Percentiles rank a stretch among this genome's conserved stretches.
phyloP scores from a whole-genome alignment of 2,888 invertebrate species.

The Acrobasis repandana region DNA sequence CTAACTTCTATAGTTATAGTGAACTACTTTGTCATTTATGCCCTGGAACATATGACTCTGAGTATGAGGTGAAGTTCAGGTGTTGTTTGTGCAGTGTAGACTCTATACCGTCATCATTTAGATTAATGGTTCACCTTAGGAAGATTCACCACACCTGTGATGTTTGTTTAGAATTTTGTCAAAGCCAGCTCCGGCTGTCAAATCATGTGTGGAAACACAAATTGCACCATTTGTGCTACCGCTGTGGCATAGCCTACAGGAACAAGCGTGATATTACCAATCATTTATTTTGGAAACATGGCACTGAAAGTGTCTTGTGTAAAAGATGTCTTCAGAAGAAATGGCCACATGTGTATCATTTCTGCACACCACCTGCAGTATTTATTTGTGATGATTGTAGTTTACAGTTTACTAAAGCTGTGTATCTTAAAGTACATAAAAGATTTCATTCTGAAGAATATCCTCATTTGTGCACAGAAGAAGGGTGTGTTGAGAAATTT shows the following conservation, averaged over 20 bases:
- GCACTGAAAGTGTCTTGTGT: constrained; percentile 93
- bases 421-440: constrained; percentile 92
- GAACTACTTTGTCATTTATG: constrained; percentile 94
- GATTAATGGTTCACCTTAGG: constrained; percentile 93
- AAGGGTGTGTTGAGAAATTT: constrained; percentile 88
- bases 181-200: constrained; percentile 90
- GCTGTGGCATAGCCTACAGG: constrained; percentile 93
- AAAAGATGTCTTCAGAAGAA: constrained; percentile 94
- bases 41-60: constrained; percentile 88
- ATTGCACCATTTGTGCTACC: constrained; percentile 92
- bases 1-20: constrained; percentile 93
- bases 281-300: constrained; percentile 96
- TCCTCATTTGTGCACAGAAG: constrained; percentile 88
- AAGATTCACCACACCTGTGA: constrained; percentile 94
- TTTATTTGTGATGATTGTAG: constrained; percentile 93
- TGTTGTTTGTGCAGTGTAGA: constrained; percentile 92
- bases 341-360: constrained; percentile 96
- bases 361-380: constrained; percentile 90
- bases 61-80: constrained; percentile 87
- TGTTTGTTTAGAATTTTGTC: constrained; percentile 92
- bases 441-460: constrained; percentile 88
- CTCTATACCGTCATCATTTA: constrained; percentile 92
- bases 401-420: constrained; percentile 88
- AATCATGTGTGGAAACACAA: constrained; percentile 97
- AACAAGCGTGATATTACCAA: constrained; percentile 94